These are phyloP conservation scores for Apeltes quadracus DNA, from an alignment of 2,113 vertebrate genomes.

Conservation along the genomic window DNA sequence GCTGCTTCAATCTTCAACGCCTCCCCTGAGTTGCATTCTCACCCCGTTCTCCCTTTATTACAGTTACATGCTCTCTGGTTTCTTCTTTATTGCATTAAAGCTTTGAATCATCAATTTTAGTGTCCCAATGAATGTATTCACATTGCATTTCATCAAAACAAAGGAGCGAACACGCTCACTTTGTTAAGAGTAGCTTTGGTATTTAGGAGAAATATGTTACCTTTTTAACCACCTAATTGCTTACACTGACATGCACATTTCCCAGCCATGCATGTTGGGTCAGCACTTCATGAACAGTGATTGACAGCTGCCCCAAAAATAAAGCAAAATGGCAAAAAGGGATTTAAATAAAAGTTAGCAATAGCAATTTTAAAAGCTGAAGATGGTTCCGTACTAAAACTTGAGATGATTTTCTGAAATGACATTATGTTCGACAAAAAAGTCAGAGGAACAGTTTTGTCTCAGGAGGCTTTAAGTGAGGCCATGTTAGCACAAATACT, in stretches of 20 bases:
- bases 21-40: background rate
- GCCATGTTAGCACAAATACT: background rate
- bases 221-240: too few relatives aligned
- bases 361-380: background rate
- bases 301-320: background rate
- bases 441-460: background rate
- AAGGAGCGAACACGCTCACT: too few relatives aligned
- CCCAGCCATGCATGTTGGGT: too few relatives aligned
- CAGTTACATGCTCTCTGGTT: background rate
- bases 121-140: background rate
- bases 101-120: slow-evolving; percentile 35
- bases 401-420: background rate
- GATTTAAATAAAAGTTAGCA: background rate
- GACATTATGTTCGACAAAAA: background rate
- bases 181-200: too few relatives aligned
- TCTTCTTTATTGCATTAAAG: slow-evolving; percentile 41
- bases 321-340: background rate
- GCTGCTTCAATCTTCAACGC: background rate
- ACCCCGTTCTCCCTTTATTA: background rate
- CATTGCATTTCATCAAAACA: background rate
- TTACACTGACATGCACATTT: too few relatives aligned
- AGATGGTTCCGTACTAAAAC: background rate
- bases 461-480: background rate
- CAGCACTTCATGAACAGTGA: background rate
- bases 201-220: too few relatives aligned